Evolutionary conservation across 2,113 vertebrate species (phyloP), one percentile per base, ranked within the genome.

Genomic region (Brachyhypopomus gauderio): DNA sequence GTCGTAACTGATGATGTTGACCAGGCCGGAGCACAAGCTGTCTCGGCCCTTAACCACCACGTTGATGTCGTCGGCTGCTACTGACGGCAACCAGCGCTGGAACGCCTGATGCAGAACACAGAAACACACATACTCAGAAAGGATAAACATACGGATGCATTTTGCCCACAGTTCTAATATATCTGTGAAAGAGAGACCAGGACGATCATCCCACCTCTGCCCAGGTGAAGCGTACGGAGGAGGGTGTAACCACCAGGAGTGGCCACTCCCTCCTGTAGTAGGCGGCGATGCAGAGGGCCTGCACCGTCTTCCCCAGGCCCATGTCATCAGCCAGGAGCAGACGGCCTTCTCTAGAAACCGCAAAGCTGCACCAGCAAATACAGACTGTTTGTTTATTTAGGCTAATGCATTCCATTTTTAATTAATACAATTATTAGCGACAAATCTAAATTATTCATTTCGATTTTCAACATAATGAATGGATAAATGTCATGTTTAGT

Each of bases 301-400:
- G 98, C 72, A 99, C 89, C 0, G 97, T 99, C 91, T 99, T 99
- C 72, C 98, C 98, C 86, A 99, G 91, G 23, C 98, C 98, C 98
- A 99, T 99, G 89, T 99, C 98, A 79, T 99, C 98, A 0, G 98
- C 97, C 5, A 99, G 91, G 3, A 99, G 97, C 81, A 99, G 92
- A 27, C 98, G 97, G 58, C 98, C 98, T 20, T 93, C 92, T 77
- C 92, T 95, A 0, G 91, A 94, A 83, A 99, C 90, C 1, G 96
- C 98, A 77, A 96, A 97, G 88, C 97, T 99, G 88, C 78, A 84
- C 14, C 23, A 56, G 8, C 58, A n/a, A 56, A 56, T 55, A 52
- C 41, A 11, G 5, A 14, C 45, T 0, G 12, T 14, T 52, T 14
- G 14, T 0, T 11, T 52, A 12, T 14, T 12, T 3, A 52, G 12